phyloP scores from a whole-genome alignment of 1,140 invertebrate species.

The Eufriesea mexicana region DNA sequence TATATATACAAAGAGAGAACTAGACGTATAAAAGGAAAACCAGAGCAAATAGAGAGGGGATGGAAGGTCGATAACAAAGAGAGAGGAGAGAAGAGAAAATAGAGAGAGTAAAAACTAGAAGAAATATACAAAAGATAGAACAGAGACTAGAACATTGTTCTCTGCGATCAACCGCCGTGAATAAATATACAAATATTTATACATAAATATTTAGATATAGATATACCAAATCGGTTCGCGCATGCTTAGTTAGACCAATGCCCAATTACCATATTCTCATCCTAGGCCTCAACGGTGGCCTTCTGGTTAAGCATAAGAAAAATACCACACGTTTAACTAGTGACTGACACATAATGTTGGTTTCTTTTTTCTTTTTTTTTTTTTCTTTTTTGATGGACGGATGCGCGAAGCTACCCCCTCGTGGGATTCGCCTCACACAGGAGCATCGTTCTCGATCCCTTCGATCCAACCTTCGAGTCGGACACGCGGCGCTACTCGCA shows the following conservation, averaged over 20 bases:
- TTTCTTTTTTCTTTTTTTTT: background rate
- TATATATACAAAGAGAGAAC: too few relatives aligned
- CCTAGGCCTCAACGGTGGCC: slow-evolving; percentile 93
- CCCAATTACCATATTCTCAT: slow-evolving; percentile 93
- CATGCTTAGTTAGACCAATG: slow-evolving; percentile 76
- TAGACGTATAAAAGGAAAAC: background rate
- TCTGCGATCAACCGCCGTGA: slow-evolving; percentile 67
- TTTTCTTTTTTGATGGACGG: slow-evolving; percentile 47
- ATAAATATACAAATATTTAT: slow-evolving; percentile 52
- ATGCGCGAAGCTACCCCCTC: slow-evolving; percentile 60
- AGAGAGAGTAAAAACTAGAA: too few relatives aligned
- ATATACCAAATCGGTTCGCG: slow-evolving; percentile 56
- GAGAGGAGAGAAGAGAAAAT: too few relatives aligned
- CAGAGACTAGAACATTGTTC: slow-evolving; percentile 50
- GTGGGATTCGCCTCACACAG: slow-evolving; percentile 23
- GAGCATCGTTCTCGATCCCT: slow-evolving; percentile 52
- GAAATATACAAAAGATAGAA: background rate
- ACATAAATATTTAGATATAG: slow-evolving; percentile 40
- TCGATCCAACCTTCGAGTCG: slow-evolving; percentile 35
- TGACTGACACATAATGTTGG: slow-evolving; percentile 73
- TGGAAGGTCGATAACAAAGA: too few relatives aligned
- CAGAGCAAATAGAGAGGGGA: background rate
- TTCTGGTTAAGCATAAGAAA: slow-evolving; percentile 85
- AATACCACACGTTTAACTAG: slow-evolving; percentile 78
- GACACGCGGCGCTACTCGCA: too few relatives aligned